These are phyloP conservation scores for Ibidorhyncha struthersii DNA, from an alignment of 2,113 vertebrate genomes.

Conservation along the genomic window DNA sequence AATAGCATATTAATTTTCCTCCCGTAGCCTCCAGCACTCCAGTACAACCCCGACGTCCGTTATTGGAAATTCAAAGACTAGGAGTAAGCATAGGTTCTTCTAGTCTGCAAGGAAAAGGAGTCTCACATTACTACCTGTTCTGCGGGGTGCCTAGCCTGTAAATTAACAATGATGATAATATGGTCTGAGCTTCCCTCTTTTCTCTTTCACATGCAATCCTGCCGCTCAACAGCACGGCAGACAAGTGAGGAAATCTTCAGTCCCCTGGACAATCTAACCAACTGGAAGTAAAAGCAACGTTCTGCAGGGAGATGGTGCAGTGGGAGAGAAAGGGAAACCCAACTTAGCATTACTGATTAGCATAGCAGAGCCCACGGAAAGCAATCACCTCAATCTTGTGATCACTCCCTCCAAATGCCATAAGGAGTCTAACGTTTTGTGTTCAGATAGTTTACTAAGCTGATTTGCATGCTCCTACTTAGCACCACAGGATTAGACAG, in stretches of 20 bases:
- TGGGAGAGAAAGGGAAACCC: neutral
- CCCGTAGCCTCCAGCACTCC: neutral
- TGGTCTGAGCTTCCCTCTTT: neutral
- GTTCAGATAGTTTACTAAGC: slow-evolving; percentile 58
- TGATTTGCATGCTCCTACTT: slow-evolving; percentile 68
- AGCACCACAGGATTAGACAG: slow-evolving; percentile 42
- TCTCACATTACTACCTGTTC: neutral
- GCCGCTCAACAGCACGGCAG: neutral
- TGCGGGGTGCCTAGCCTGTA: neutral
- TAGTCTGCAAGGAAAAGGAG: neutral
- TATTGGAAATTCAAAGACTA: neutral
- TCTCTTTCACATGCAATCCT: neutral
- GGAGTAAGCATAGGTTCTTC: neutral
- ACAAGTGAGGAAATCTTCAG: neutral
- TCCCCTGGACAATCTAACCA: neutral
- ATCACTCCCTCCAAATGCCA: slow-evolving; percentile 29
- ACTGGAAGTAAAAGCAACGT: neutral
- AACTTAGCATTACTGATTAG: neutral
- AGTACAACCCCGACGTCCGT: accelerated
- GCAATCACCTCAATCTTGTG: neutral
- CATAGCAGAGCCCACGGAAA: neutral
- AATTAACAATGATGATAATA: neutral
- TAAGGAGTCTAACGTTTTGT: neutral
- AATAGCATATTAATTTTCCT: neutral
- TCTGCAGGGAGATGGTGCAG: neutral